Evolutionary conservation across 2,113 vertebrate species (phyloP).

Genomic region (Leucoraja erinaceus): DNA sequence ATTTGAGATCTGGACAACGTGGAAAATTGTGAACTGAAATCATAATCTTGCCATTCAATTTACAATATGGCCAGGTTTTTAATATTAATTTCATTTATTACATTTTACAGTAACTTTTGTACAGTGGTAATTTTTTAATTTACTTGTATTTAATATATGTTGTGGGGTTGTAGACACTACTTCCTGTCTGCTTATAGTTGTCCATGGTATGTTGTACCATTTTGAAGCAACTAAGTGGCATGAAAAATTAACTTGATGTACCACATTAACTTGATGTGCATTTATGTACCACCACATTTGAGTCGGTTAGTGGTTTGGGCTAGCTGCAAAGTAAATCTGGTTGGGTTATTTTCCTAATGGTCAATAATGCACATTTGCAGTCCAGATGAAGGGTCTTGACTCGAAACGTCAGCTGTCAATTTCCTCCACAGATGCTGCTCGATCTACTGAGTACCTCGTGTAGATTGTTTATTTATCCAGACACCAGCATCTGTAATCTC

Average conservation of each 20-base stretch:
- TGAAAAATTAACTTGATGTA: neutral
- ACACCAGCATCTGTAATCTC: no score
- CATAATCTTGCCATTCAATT: neutral
- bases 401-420: no score
- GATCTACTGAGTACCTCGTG: no score
- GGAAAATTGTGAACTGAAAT: neutral
- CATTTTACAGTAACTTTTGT: neutral
- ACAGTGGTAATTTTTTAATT: neutral
- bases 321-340: neutral
- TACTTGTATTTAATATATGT: neutral
- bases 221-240: neutral
- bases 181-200: neutral
- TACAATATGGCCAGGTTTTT: neutral
- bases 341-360: neutral
- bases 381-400: no score
- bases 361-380: neutral
- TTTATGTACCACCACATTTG: neutral
- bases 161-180: neutral
- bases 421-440: no score
- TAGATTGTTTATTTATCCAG: no score
- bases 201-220: neutral
- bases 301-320: neutral
- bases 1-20: neutral
- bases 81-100: neutral
- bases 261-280: no score